These are phyloP conservation scores for Germaria angustata DNA, from an alignment of 2,888 invertebrate species.

Conservation along the genomic window DNA sequence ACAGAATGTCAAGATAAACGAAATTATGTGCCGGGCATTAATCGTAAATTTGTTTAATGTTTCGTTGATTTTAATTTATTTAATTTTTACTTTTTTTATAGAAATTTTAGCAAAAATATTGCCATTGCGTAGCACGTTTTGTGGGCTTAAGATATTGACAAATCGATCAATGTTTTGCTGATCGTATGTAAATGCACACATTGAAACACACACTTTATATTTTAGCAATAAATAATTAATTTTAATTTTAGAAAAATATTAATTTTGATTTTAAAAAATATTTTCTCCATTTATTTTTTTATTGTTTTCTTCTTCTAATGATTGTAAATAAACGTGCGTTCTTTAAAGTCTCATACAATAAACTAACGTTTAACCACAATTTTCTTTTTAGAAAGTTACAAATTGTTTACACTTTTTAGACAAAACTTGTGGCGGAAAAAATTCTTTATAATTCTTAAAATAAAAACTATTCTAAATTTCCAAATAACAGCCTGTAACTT, in stretches of 20 bases:
- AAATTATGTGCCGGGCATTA: conserved; percentile 52
- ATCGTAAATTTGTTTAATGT: conserved; percentile 52
- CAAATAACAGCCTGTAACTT: conserved; percentile 18
- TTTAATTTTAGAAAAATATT: too few species aligned
- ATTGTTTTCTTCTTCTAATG: not conserved
- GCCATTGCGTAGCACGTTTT: conserved; percentile 56
- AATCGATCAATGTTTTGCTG: conserved; percentile 43
- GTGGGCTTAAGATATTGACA: conserved; percentile 55
- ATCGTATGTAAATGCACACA: not conserved
- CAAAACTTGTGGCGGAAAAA: conserved; percentile 2
- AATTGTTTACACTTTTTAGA: conserved; percentile 24
- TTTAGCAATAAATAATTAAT: conserved; percentile 17
- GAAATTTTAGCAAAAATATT: conserved; percentile 33
- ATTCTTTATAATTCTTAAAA: not conserved
- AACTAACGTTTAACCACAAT: conserved; percentile 47
- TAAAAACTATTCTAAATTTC: not conserved
- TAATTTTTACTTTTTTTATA: conserved; percentile 1
- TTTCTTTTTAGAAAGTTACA: conserved; percentile 11
- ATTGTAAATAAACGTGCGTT: conserved; percentile 38
- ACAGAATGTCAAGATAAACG: conserved; percentile 64
- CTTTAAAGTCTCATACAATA: conserved; percentile 36
- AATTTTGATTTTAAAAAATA: not conserved
- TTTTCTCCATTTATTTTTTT: not conserved
- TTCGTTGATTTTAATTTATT: conserved; percentile 6
- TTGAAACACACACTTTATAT: not conserved